phyloP scores from a whole-genome alignment of 53 echinoderm and acorn worm genomes.

The Temnopleurus reevesii region DNA sequence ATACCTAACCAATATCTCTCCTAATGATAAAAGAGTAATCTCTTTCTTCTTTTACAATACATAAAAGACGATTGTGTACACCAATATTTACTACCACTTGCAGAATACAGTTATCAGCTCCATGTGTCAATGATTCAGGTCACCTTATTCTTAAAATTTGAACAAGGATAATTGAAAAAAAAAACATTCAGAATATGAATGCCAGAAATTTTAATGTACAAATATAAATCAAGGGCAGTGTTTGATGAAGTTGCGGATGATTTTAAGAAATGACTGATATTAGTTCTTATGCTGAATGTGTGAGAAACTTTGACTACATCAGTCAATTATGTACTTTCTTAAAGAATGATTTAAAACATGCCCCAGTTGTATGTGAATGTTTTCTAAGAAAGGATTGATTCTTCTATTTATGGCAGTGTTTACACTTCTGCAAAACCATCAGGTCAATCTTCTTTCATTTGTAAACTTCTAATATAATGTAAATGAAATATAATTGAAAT shows the following conservation, averaged over 20 bases:
- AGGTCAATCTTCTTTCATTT: neutral
- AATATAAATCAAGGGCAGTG: neutral
- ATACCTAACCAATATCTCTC: neutral
- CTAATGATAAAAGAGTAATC: too few species aligned
- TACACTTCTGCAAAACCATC: neutral
- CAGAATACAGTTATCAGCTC: neutral
- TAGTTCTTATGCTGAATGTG: too few species aligned
- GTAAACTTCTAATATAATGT: neutral
- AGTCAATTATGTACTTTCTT: too few species aligned
- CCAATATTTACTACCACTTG: neutral
- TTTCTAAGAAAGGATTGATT: neutral
- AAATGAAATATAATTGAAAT: conserved; percentile 40
- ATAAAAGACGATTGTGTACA: neutral
- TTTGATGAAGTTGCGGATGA: too few species aligned
- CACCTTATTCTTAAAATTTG: too few species aligned
- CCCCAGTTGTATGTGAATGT: neutral
- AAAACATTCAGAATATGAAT: neutral
- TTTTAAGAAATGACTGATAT: too few species aligned
- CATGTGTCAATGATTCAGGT: neutral
- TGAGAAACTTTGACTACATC: too few species aligned
- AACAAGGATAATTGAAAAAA: neutral
- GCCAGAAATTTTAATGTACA: neutral
- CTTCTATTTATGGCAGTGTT: neutral
- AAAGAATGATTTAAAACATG: too few species aligned
- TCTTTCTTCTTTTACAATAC: neutral